Evolutionary conservation across 1,140 invertebrate genomes (phyloP).

Genomic region (Elysia chlorotica): DNA sequence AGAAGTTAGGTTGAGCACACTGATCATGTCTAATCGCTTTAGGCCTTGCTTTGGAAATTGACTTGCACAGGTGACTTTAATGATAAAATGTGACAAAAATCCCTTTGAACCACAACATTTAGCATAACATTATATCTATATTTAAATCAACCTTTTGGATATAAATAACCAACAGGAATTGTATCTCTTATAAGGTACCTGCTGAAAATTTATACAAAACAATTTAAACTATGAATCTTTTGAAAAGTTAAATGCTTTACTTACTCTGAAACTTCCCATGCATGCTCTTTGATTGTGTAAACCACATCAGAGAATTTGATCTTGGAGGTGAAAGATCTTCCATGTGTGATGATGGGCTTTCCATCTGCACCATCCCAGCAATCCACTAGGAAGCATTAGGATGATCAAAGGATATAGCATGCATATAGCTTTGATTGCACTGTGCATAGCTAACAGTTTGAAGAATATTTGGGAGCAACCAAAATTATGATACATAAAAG

Average conservation of each 20-base stretch:
- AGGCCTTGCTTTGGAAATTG: background rate
- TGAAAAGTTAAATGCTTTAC: no score
- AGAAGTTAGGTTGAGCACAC: no score
- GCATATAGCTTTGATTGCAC: background rate
- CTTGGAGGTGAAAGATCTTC: conserved; percentile 90
- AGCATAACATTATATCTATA: no score
- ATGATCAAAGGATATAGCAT: background rate
- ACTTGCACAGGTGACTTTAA: no score
- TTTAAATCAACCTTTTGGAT: no score
- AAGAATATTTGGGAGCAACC: background rate
- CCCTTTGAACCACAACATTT: no score
- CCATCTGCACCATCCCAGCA: conserved; percentile 87
- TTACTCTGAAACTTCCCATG: conserved; percentile 87
- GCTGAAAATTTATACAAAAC: no score
- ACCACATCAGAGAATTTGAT: conserved; percentile 94
- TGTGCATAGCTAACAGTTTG: background rate
- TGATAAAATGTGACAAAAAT: no score
- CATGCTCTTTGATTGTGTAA: conserved; percentile 93
- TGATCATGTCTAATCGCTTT: background rate
- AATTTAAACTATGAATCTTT: no score
- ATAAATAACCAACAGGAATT: no score
- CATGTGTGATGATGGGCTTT: conserved; percentile 84
- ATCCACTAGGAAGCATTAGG: conserved; percentile 29
- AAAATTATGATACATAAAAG: background rate
- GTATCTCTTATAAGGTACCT: no score